phyloP scores from a whole-genome alignment of 2,113 vertebrate species.

The Etheostoma spectabile region DNA sequence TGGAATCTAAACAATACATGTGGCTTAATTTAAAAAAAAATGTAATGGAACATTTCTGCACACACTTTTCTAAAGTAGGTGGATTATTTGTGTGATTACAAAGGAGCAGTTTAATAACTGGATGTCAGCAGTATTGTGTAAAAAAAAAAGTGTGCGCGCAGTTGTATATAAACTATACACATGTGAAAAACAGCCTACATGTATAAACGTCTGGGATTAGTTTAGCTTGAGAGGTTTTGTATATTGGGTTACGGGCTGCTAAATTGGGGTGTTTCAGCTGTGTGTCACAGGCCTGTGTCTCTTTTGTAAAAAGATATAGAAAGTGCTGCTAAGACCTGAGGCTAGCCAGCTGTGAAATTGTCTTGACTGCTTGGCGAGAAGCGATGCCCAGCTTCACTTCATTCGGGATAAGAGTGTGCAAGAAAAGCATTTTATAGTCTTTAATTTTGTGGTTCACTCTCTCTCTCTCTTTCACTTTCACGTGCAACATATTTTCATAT shows the following conservation, averaged over 20 bases:
- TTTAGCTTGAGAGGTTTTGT: conserved; percentile 56
- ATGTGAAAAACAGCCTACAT: conserved; percentile 47
- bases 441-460: conserved; percentile 56
- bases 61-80: conserved; percentile 29
- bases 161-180: conserved; percentile 31
- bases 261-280: conserved; percentile 65
- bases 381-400: conserved; percentile 61
- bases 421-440: conserved; percentile 68
- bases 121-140: conserved; percentile 23
- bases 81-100: conserved; percentile 50
- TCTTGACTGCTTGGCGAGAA: conserved; percentile 67
- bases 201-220: conserved; percentile 74
- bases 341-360: conserved; percentile 82
- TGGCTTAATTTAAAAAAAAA: neutral
- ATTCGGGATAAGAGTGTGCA: conserved; percentile 68
- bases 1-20: conserved; percentile 3
- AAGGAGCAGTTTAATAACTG: conserved; percentile 59
- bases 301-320: conserved; percentile 74
- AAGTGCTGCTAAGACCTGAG: conserved; percentile 75
- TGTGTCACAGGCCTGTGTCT: conserved; percentile 66
- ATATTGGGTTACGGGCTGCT: conserved; percentile 71
- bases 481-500: conserved; percentile 67
- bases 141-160: neutral
- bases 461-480: conserved; percentile 8
- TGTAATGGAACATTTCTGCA: neutral